These are phyloP conservation scores for Anhinga rufa DNA, from an alignment of 2,113 vertebrate genomes.

Conservation along the genomic window DNA sequence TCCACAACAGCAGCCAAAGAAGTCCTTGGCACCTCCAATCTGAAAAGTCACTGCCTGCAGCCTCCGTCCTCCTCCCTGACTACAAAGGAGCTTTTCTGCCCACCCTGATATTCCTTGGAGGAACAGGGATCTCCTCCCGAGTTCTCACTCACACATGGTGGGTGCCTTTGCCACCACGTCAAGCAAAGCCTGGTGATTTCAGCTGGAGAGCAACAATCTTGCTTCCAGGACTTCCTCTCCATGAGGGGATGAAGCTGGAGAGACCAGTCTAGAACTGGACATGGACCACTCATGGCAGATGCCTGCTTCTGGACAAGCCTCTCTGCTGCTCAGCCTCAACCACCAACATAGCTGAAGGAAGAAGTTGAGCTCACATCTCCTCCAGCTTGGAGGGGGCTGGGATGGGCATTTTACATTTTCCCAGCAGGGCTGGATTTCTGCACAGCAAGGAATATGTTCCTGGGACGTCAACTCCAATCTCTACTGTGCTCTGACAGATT, in stretches of 20 bases:
- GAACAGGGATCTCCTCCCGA: neutral
- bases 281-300: neutral
- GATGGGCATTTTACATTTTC: conserved; percentile 62
- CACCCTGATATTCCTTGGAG: neutral
- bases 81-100: neutral
- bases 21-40: neutral
- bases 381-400: conserved; percentile 8
- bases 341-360: neutral
- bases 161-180: neutral
- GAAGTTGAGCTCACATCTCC: neutral
- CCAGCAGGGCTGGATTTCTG: conserved; percentile 73
- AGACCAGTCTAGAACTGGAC: neutral
- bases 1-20: neutral
- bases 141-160: neutral
- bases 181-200: neutral
- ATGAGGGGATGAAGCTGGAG: neutral
- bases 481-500: conserved; percentile 77
- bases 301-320: neutral
- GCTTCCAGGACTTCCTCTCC: neutral
- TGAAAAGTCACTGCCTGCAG: neutral
- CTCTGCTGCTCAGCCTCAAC: neutral
- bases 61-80: neutral
- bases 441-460: conserved; percentile 75
- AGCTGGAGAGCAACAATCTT: neutral
- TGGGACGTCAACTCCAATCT: conserved; percentile 77